Evolutionary conservation across 2,888 invertebrate genomes (phyloP), one percentile per base, ranked within the genome.

Genomic region (Tineola bisselliella): DNA sequence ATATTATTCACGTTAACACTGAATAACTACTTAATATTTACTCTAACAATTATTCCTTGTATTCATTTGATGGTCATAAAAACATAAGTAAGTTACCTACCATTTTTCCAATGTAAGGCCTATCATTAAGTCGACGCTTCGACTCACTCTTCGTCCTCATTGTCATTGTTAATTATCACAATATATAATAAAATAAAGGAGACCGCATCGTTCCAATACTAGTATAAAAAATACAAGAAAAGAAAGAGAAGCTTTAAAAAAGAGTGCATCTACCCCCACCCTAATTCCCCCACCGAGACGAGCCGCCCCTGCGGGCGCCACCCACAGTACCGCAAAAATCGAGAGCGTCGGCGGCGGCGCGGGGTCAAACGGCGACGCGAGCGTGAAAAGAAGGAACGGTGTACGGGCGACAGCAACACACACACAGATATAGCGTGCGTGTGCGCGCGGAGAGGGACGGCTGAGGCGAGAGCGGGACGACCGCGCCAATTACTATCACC

Each of bases 261-360:
- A 81, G 86, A 84, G 82, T 84, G 84, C 81, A 83, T 81, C 80
- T 77, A 77, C 82, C 83, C 87, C 87, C 84, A 81, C 84, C 81
- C 76, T 76, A 68, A 73, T 68, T 75, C 82, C 79, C 81, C 84
- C 81, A 76, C 75, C 75, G 74, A 72, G 70, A 66, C 74, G 79
- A 77, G 82, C 82, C 84, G 82, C 81, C 83, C 81, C 88, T 82
- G 79, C 80, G 81, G 88, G 89, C 81, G 83, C 88, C 89, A 89
- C 89, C 89, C 89, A 89, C 88, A 83, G 88, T 84, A 87, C 81
- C 88, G 88, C 89, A 89, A 90, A 90, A 89, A 89, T 88, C 88
- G 87, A 87, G 87, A 87, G 82, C 86, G 84, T 79, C 87, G 82
- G 81, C 82, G 67, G 71, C 68, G 73, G 82, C 80, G 83, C 84